Evolutionary conservation across 2,113 vertebrate species (phyloP).

Genomic region (Tragelaphus strepsiceros): DNA sequence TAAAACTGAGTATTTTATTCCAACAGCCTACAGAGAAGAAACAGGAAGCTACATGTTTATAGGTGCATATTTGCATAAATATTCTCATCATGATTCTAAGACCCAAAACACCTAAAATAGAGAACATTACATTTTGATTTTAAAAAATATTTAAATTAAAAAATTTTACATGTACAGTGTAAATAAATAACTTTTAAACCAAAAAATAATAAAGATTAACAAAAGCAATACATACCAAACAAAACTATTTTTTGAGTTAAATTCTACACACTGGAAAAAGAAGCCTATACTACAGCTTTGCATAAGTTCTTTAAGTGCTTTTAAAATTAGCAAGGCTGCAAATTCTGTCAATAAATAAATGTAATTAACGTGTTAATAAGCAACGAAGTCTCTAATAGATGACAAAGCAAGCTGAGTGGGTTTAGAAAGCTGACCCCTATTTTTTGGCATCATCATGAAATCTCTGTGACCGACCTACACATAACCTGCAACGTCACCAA

Average conservation of each 20-base stretch:
- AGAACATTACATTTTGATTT: slow-evolving; percentile 43
- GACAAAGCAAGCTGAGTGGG: not conserved
- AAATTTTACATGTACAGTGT: slow-evolving; percentile 47
- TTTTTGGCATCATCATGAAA: slow-evolving; percentile 43
- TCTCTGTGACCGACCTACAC: slow-evolving; percentile 55
- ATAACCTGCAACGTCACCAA: slow-evolving; percentile 83
- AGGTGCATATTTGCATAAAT: slow-evolving; percentile 16
- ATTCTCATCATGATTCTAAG: slow-evolving; percentile 45
- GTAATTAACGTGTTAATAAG: not conserved
- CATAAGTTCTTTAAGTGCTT: slow-evolving; percentile 5
- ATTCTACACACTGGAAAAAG: slow-evolving; percentile 25
- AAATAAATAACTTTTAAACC: slow-evolving; percentile 60
- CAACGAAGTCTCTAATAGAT: not conserved
- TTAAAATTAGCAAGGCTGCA: slow-evolving; percentile 26
- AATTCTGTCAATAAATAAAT: slow-evolving; percentile 32
- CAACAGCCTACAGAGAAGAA: slow-evolving; percentile 12
- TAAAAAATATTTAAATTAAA: slow-evolving; percentile 53
- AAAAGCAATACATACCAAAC: not conserved
- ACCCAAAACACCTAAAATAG: not conserved
- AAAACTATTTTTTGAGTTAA: slow-evolving; percentile 34
- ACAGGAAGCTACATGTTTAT: not conserved
- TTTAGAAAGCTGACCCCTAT: slow-evolving; percentile 5
- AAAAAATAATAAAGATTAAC: slow-evolving; percentile 18
- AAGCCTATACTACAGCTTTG: not conserved
- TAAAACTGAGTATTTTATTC: slow-evolving; percentile 14